Evolutionary conservation across 2,888 invertebrate species (phyloP).

Genomic region (Imbricaverruca yamaguchii): DNA sequence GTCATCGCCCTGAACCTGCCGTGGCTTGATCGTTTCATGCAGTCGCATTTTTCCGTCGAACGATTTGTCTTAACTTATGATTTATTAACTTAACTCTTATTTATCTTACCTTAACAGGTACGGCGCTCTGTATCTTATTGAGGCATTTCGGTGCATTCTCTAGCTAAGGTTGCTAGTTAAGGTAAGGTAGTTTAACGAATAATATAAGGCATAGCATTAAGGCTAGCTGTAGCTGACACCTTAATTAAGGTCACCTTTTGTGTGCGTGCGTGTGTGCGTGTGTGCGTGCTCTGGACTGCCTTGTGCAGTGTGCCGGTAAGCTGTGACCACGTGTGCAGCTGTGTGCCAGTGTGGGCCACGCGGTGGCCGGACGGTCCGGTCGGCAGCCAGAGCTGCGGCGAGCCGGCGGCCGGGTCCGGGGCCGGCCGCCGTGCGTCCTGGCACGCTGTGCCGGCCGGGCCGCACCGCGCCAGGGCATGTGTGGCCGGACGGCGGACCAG

Average conservation of each 20-base stretch:
- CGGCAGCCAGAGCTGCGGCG: neutral
- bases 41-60: no score
- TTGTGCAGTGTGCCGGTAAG: neutral
- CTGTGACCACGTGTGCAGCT: neutral
- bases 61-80: no score
- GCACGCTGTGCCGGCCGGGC: neutral
- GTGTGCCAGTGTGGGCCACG: neutral
- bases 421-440: neutral
- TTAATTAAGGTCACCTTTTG: neutral
- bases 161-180: slow-evolving; percentile 2
- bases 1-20: no score
- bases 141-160: neutral
- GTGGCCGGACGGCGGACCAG: neutral
- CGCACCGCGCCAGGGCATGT: neutral
- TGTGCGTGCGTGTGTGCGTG: no score
- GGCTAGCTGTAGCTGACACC: neutral
- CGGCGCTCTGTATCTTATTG: neutral
- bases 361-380: no score
- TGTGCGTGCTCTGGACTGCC: neutral
- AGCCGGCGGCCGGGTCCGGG: neutral
- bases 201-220: slow-evolving; percentile 22
- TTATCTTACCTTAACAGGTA: no score
- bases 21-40: no score
- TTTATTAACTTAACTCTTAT: no score
- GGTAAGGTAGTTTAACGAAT: neutral